Conservation (phyloP, 2,113 vertebrate genomes). For the Paramormyrops kingsleyae region DNA sequence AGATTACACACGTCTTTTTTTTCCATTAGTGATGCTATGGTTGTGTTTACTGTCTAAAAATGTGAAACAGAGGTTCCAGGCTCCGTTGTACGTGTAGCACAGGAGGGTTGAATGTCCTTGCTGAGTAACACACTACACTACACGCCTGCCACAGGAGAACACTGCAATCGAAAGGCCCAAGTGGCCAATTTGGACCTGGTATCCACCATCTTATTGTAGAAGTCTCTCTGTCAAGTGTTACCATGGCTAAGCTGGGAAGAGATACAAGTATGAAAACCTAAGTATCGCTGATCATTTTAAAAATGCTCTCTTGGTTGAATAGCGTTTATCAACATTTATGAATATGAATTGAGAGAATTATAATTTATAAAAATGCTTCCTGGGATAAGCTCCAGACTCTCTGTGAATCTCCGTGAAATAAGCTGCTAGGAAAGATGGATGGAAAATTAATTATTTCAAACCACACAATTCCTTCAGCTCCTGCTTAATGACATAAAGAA, state of each 20-base stretch:
- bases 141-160: neutral
- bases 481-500: neutral
- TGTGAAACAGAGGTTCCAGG: neutral
- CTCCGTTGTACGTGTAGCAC: neutral
- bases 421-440: neutral
- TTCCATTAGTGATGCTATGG: neutral
- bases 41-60: neutral
- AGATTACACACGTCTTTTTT: neutral
- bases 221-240: neutral
- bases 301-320: neutral
- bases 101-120: neutral
- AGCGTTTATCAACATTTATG: neutral
- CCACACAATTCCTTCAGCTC: neutral
- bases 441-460: neutral
- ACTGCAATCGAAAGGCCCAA: neutral
- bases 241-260: neutral
- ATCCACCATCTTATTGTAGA: neutral
- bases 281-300: neutral
- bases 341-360: neutral
- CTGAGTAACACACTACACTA: neutral
- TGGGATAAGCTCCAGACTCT: neutral
- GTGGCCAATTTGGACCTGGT: neutral
- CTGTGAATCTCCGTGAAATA: neutral
- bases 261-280: neutral
- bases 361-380: neutral